Base-by-base conservation (phyloP, 2,888 invertebrate genomes). In the Limnephilus auricula region DNA sequence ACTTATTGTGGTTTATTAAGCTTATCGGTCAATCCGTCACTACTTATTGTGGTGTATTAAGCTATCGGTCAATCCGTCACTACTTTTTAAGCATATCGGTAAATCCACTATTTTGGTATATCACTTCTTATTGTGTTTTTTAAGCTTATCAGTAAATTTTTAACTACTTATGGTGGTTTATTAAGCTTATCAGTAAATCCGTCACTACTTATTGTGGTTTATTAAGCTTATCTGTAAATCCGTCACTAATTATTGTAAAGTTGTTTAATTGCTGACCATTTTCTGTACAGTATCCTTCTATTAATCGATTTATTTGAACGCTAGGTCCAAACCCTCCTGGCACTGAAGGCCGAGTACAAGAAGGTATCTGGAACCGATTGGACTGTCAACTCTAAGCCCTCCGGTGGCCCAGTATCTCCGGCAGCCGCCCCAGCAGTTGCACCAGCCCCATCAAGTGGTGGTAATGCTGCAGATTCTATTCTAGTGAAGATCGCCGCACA, bases 281-380 rank as follows among this genome's bases (percentile, higher is more conserved):
- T 79, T 79, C 31, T 79, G 31, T 40, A 40, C 40, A 40, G 12
- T 45, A 45, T 45, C 15, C 15, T 45, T 45, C 30, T 34, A 34
- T 25, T n/a, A 4, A 37, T 40, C 25, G 1, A 1, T 32, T 84
- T 18, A n/a, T 37, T 18, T 50, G 15, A 87, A 80, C 30, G 45
- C 79, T 89, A 93, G 88, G 91, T 93, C 6, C 88, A 97, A 94
- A 92, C 94, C 30, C 94, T 98, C 15, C 94, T 98, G 65, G 95
- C 95, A 6, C 94, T 98, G 3, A 98, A 98, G 95, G 94, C 95
- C 2, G 96, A 97, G 90, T 98, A 96, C 94, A 98, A 98, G 94
- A 95, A 95, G 82, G 94, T 96, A 80, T 97, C 97, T 6, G 98
- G 97, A 0, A 93, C 94, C 86, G 97, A 97, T 89, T 96, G 96